Base-by-base conservation (phyloP, 1,140 invertebrate species). In the Eumeta japonica region DNA sequence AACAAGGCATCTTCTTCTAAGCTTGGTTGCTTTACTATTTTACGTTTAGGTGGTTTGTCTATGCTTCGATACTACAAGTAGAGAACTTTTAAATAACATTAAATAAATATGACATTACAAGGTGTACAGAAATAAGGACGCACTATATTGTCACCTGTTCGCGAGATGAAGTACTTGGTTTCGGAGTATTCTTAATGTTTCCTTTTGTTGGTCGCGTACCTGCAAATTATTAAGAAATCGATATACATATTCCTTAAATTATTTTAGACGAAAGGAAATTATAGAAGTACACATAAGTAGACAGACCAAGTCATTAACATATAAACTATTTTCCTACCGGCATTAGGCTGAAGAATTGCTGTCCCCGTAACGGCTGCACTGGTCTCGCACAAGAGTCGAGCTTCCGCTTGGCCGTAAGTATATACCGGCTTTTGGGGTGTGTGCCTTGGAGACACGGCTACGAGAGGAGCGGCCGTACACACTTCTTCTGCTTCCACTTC, bases 401-500 rank as follows among this genome's bases (percentile, higher is more conserved):
- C 74, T 58, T 61, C 77, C 37, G 72, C 80, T 39, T 59, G 79
- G 40, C 74, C 81, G 52, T 81, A 81, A 16, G 78, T 78, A 47
- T 87, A 87, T 0, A 87, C 79, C 0, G 86, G 85, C 13, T 81
- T 84, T 45, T 86, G 83, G 16, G 82, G 81, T 28, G 77, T 76
- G 28, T 80, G 77, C 2, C 77, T 55, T 1, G 83, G 82, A 31
- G 79, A 77, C 5, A 80, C 78, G 0, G 81, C 79, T 3, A 83
- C 67, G 28, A 88, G 62, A 1, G 85, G 84, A 10, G 80, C 78
- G 3, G 81, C 81, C 1, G 81, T 84, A 57, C 84, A 84, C 16
- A 83, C 79, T 29, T 81, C 81, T 28, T 84, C 82, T 46, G 83
- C 83, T 52, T 86, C 84, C 1, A 86, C 81, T 52, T 86, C 83